phyloP scores from a whole-genome alignment of 2,888 invertebrate genomes.

The Clepsis dumicolana region DNA sequence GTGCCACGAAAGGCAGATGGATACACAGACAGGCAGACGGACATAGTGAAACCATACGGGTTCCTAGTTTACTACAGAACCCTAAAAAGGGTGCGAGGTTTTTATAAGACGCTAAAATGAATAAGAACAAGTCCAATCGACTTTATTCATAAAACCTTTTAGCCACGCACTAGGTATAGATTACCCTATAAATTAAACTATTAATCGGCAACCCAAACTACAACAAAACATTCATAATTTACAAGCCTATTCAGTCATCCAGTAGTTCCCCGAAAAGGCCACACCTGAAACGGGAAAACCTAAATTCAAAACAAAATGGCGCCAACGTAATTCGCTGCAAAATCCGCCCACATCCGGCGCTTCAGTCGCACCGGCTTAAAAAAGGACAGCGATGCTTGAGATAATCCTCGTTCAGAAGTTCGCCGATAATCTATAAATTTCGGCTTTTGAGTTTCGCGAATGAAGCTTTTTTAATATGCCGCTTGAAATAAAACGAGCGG shows the following conservation, averaged over 20 bases:
- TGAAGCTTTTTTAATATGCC: neutral
- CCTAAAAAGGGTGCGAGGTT: neutral
- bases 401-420: neutral
- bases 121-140: neutral
- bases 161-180: neutral
- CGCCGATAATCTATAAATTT: neutral
- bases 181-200: neutral
- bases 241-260: neutral
- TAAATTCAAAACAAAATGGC: slow-evolving; percentile 47
- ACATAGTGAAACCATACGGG: too few species aligned
- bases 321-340: slow-evolving; percentile 48
- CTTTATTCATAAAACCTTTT: neutral
- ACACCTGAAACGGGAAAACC: slow-evolving; percentile 59
- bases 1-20: too few species aligned
- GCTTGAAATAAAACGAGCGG: neutral
- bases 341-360: slow-evolving; percentile 70
- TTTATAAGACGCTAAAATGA: neutral
- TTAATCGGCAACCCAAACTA: neutral
- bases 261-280: slow-evolving; percentile 51
- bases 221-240: neutral
- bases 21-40: too few species aligned
- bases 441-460: neutral
- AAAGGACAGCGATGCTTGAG: slow-evolving; percentile 6
- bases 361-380: slow-evolving; percentile 12
- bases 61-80: too few species aligned